Conservation (phyloP, 2,797 vertebrate species). For the Catharus ustulatus region DNA sequence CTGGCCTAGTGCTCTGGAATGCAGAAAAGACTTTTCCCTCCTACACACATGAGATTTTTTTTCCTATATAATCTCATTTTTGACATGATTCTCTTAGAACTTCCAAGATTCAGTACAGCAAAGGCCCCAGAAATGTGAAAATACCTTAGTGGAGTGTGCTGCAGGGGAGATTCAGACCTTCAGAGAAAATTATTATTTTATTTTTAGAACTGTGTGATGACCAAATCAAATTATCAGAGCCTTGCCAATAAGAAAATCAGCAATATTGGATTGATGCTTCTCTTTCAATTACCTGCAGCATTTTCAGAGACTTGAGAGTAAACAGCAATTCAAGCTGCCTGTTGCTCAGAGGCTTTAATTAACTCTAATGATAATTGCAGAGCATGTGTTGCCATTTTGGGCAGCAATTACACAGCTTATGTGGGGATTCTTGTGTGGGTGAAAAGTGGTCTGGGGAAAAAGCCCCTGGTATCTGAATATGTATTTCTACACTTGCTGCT, state of each 20-base stretch:
- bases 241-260: background rate
- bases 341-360: slow-evolving; percentile 47
- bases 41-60: rapidly evolving
- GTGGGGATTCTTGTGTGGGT: background rate
- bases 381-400: slow-evolving; percentile 52
- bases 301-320: background rate
- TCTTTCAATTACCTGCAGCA: slow-evolving; percentile 33
- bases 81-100: background rate
- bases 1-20: background rate
- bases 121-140: background rate
- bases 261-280: background rate
- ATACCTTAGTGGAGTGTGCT: background rate
- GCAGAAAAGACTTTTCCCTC: background rate
- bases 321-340: slow-evolving; percentile 54
- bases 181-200: background rate
- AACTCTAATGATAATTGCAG: slow-evolving; percentile 72
- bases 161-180: background rate
- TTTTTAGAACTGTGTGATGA: background rate
- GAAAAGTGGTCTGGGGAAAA: background rate
- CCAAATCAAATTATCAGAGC: background rate
- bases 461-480: background rate
- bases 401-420: slow-evolving; percentile 16
- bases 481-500: background rate
- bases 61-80: background rate
- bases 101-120: background rate